Percentiles rank a stretch among this genome's conserved stretches.
phyloP scores from a whole-genome alignment of 2,797 vertebrate genomes.

The Pterois miles region DNA sequence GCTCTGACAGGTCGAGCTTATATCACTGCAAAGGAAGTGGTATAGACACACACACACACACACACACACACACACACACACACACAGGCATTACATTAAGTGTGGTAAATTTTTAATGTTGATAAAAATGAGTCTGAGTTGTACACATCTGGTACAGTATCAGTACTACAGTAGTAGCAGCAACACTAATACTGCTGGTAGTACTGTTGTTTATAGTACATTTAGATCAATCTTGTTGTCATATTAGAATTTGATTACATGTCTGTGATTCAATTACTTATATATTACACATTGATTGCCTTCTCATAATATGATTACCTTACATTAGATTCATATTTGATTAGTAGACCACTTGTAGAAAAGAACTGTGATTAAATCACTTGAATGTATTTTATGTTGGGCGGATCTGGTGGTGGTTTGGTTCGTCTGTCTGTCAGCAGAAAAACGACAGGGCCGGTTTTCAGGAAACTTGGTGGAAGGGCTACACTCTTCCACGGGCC shows the following conservation, averaged over 20 bases:
- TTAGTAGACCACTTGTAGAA: background rate
- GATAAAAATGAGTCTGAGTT: background rate
- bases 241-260: slow-evolving; percentile 7
- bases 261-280: slow-evolving; percentile 17
- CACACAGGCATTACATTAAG: background rate
- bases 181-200: no score
- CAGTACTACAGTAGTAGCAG: background rate
- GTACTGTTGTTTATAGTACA: background rate
- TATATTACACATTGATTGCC: background rate
- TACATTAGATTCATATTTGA: background rate
- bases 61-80: slow-evolving; percentile 13
- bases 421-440: background rate
- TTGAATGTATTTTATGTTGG: background rate
- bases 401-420: background rate
- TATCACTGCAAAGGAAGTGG: slow-evolving; percentile 9
- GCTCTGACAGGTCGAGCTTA: slow-evolving; percentile 46
- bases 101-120: background rate
- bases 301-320: background rate
- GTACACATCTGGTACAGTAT: background rate
- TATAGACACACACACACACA: background rate
- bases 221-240: slow-evolving; percentile 5
- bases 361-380: background rate
- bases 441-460: background rate
- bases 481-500: no score
- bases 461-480: background rate